Conservation (phyloP, 2,113 vertebrate genomes). For the Typhlomys cinereus region DNA sequence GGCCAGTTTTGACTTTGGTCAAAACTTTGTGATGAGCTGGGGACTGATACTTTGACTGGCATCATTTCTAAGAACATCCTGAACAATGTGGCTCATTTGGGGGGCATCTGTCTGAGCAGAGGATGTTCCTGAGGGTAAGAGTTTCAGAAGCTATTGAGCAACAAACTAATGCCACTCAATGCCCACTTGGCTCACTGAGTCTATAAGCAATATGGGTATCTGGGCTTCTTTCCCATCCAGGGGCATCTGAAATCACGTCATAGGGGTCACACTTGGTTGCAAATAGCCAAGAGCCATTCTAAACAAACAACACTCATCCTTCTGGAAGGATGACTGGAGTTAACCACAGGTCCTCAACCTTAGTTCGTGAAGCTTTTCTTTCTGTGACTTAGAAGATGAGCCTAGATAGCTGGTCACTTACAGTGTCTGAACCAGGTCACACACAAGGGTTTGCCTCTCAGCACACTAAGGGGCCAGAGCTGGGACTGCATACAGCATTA, state of each 20-base stretch:
- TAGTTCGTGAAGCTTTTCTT: background rate
- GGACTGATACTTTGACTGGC: background rate
- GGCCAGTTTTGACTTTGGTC: background rate
- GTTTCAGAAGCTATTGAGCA: slow-evolving; percentile 30
- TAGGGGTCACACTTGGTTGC: background rate
- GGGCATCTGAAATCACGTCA: background rate
- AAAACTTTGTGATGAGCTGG: background rate
- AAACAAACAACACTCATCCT: fast-evolving
- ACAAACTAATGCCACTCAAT: slow-evolving; percentile 54
- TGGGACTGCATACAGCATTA: background rate
- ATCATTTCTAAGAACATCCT: background rate
- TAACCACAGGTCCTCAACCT: background rate
- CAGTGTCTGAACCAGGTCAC: fast-evolving
- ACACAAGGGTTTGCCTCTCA: background rate
- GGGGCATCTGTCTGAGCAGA: background rate
- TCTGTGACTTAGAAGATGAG: background rate
- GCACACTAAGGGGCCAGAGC: fast-evolving
- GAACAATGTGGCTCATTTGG: background rate
- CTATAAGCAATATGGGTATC: slow-evolving; percentile 52
- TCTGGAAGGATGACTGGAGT: background rate
- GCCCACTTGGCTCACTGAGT: slow-evolving; percentile 35
- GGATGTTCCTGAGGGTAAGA: slow-evolving; percentile 23
- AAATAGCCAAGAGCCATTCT: background rate
- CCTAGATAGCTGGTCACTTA: background rate
- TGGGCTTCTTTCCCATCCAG: slow-evolving; percentile 54